phyloP scores from a whole-genome alignment of 2,888 invertebrate species.

The Drosophila nr. perissopoda region DNA sequence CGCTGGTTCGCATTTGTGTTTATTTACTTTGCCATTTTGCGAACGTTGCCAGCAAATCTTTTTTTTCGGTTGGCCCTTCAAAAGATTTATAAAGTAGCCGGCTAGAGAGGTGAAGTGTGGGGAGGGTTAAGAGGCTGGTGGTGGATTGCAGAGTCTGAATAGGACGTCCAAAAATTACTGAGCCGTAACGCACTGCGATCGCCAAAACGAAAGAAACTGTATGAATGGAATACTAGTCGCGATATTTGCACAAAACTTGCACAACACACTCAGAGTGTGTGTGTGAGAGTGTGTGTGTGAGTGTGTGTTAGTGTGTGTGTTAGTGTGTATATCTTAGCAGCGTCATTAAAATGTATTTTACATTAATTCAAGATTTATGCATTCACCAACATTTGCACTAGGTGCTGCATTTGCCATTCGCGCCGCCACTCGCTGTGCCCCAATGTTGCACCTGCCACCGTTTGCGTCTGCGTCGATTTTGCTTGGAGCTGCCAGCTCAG shows the following conservation, averaged over 20 bases:
- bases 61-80: conserved; percentile 67
- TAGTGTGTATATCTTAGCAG: conserved; percentile 59
- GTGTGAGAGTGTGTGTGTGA: conserved; percentile 41
- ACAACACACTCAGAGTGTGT: conserved; percentile 50
- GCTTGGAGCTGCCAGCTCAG: conserved; percentile 61
- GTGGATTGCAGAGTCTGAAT: conserved; percentile 19
- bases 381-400: conserved; percentile 65
- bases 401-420: conserved; percentile 76
- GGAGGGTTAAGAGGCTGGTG: not conserved
- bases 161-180: conserved; percentile 70
- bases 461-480: conserved; percentile 42
- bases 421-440: conserved; percentile 49
- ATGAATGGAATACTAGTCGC: conserved; percentile 75
- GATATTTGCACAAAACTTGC: conserved; percentile 49
- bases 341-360: conserved; percentile 82
- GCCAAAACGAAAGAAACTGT: conserved; percentile 68
- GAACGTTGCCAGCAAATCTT: conserved; percentile 45
- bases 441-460: conserved; percentile 32
- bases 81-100: conserved; percentile 77
- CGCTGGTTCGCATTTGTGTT: conserved; percentile 66
- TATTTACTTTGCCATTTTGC: conserved; percentile 78
- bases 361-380: conserved; percentile 83
- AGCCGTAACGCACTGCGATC: conserved; percentile 75
- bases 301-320: conserved; percentile 20
- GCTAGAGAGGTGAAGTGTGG: conserved; percentile 6